A percentile compares a stretch with the other conserved stretches of the same genome.
phyloP scores from a whole-genome alignment of 2,888 invertebrate genomes.

The Tillus elongatus region DNA sequence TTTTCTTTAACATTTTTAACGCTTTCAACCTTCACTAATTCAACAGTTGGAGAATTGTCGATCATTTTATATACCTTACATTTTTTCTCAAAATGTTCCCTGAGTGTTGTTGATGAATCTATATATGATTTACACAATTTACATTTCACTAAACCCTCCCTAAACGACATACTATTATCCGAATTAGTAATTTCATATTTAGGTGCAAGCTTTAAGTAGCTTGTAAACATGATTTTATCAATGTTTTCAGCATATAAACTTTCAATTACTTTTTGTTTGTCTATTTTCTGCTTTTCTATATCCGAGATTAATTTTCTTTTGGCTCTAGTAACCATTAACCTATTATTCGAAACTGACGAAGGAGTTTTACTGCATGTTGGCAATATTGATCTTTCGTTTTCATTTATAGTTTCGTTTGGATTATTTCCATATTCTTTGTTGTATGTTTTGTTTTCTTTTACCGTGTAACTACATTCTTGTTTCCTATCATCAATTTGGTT shows the following conservation, averaged over 20 bases:
- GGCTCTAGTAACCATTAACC: background rate
- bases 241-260: slow-evolving; percentile 1
- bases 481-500: too few species aligned
- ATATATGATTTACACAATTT: background rate
- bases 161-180: too few species aligned
- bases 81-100: background rate
- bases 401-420: too few species aligned
- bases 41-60: slow-evolving; percentile 2
- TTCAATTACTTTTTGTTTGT: slow-evolving; percentile 1
- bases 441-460: too few species aligned
- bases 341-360: background rate
- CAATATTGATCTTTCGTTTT: too few species aligned
- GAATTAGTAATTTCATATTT: background rate
- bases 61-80: background rate
- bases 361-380: too few species aligned
- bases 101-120: background rate
- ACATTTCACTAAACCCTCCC: background rate
- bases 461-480: too few species aligned
- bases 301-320: background rate
- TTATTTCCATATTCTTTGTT: too few species aligned
- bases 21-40: background rate
- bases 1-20: slow-evolving; percentile 1
- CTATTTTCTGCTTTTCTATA: background rate
- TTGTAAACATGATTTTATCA: background rate
- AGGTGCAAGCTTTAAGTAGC: slow-evolving; percentile 1